These are phyloP conservation scores for Trachelus tabidus DNA, from an alignment of 2,888 invertebrate species.

Conservation along the genomic window DNA sequence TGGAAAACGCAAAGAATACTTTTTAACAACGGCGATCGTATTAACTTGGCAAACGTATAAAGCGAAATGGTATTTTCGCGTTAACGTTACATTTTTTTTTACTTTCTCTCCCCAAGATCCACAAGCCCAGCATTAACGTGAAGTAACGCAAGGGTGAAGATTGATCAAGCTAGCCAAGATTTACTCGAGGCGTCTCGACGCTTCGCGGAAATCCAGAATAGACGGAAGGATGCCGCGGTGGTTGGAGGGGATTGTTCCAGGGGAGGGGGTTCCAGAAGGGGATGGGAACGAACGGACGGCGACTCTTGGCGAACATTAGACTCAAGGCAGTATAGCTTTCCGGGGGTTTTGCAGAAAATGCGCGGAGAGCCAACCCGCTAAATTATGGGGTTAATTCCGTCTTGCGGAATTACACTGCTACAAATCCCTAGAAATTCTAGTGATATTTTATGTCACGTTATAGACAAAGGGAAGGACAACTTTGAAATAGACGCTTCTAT, in stretches of 20 bases:
- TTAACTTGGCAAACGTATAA: background rate
- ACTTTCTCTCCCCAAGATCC: background rate
- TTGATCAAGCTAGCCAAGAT: background rate
- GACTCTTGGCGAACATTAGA: constrained; percentile 13
- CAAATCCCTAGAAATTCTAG: constrained; percentile 20
- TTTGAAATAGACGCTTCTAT: background rate
- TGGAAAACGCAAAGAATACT: background rate
- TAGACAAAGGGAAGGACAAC: background rate
- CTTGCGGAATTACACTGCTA: constrained; percentile 22
- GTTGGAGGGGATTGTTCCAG: background rate
- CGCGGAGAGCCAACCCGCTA: constrained; percentile 31
- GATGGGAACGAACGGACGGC: background rate
- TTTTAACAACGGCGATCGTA: background rate
- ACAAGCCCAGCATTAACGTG: background rate
- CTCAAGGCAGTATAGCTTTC: constrained; percentile 21
- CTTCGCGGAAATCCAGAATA: background rate
- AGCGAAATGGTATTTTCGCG: background rate
- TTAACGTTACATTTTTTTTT: background rate
- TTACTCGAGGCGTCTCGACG: background rate
- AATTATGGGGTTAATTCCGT: constrained; percentile 35
- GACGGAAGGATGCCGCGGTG: background rate
- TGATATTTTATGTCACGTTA: background rate
- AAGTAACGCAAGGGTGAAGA: background rate
- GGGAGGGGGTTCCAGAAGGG: background rate
- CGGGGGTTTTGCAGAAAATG: constrained; percentile 25